Evolutionary conservation across 1,140 invertebrate genomes (phyloP), one percentile per base, ranked within the genome.

Genomic region (Lepidurus apus): DNA sequence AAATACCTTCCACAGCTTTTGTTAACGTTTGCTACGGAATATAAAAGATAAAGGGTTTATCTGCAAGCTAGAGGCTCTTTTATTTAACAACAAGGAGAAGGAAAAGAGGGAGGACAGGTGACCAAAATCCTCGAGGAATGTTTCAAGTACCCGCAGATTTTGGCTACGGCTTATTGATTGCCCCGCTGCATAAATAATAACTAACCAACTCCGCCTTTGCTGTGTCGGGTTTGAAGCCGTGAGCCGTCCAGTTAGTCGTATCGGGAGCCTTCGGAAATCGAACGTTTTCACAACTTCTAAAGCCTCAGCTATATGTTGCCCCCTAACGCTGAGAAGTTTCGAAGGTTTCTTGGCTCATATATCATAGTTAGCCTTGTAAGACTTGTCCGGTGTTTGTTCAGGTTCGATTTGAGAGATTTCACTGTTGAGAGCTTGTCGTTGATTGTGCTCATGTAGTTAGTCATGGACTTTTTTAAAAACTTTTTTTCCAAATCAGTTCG

Each of bases 11-110:
- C 53, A 10, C 53, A n/a, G 53, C 53, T 65, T 65, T 65, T 65
- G 53, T 65, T 65, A 13, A 65, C 53, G 53, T 65, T 34, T 65
- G 53, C n/a, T 21, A 65, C 21, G 53, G n/a, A 9, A 3, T 21
- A 65, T 65, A 65, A 65, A 65, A 65, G 53, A 65, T 65, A 65
- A 65, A 65, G 53, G 53, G 53, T 65, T 65, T 65, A 65, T 17
- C 53, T 65, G 6, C 53, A 4, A 65, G 53, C 53, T 65, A 65
- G 17, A 65, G 53, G 53, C 21, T 65, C 53, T 65, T 65, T 65
- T 65, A 65, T 65, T 65, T 65, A 65, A 65, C 53, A 65, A 65
- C n/a, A 65, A 65, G 53, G 13, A 65, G 53, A 21, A 65, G 53
- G 53, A 21, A 21, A 65, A 65, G 53, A 65, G n/a, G 53, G 53